Conservation (phyloP, 2,797 vertebrate species). For the Fratercula arctica region DNA sequence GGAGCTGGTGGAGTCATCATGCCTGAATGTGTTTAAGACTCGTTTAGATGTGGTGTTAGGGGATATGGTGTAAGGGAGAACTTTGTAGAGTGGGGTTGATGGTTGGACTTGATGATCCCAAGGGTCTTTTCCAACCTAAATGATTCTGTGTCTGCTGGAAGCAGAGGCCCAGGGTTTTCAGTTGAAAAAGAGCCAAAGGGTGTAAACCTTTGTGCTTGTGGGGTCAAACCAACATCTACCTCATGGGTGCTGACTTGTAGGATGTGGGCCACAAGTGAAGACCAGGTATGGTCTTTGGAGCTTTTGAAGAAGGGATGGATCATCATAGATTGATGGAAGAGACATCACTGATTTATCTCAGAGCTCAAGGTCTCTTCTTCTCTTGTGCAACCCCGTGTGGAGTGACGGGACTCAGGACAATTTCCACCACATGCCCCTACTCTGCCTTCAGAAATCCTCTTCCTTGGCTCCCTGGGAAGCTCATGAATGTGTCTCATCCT, state of each 20-base stretch:
- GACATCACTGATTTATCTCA: accelerated
- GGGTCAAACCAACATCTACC: accelerated
- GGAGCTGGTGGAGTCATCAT: no score
- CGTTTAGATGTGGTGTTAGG: no score
- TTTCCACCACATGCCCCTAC: neutral
- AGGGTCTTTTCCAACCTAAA: no score
- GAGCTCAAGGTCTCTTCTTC: neutral
- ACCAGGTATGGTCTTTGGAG: no score
- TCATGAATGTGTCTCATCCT: neutral
- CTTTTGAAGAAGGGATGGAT: neutral
- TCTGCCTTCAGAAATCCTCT: neutral
- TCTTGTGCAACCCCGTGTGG: neutral
- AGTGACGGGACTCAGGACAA: accelerated
- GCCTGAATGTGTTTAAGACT: no score
- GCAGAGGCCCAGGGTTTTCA: neutral
- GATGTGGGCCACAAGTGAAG: neutral
- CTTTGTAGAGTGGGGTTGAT: no score
- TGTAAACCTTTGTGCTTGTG: neutral
- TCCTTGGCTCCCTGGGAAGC: neutral
- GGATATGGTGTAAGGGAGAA: no score
- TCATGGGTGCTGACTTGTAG: neutral
- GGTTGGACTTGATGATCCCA: no score
- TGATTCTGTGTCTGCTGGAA: neutral
- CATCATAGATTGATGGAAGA: neutral
- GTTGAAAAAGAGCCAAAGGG: neutral